These are phyloP conservation scores for Poliocrania exsul DNA, from an alignment of 2,797 vertebrate species.

Conservation along the genomic window DNA sequence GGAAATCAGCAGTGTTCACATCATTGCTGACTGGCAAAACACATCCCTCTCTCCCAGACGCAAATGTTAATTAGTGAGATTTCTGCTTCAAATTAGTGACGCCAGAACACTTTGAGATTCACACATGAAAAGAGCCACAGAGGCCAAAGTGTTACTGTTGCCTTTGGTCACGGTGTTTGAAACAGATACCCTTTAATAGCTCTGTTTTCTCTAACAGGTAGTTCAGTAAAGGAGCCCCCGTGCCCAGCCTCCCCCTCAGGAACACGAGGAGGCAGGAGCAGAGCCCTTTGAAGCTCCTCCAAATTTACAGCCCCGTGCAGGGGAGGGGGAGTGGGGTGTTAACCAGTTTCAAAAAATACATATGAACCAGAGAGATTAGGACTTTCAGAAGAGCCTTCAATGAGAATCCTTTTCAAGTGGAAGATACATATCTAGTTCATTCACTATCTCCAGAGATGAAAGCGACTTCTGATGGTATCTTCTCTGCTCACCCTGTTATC, in stretches of 20 bases:
- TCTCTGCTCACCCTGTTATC: constrained; percentile 7
- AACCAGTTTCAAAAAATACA: not conserved
- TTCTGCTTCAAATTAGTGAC: constrained; percentile 11
- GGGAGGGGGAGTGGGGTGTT: not conserved
- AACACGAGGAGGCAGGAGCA: not conserved
- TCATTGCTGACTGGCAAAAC: not conserved
- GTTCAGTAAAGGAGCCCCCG: not conserved
- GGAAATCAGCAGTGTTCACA: not conserved
- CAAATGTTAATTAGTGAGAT: constrained; percentile 22
- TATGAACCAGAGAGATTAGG: not conserved
- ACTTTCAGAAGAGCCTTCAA: not conserved
- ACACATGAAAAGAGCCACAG: not conserved
- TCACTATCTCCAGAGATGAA: constrained; percentile 44
- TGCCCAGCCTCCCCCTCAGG: not conserved
- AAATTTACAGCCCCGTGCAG: not conserved
- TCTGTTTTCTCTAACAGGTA: not conserved
- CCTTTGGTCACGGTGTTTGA: constrained; percentile 21
- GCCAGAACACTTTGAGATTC: not conserved
- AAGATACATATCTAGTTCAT: constrained; percentile 32
- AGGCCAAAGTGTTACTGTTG: not conserved
- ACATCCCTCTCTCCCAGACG: not conserved
- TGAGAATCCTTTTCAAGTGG: constrained; percentile 8
- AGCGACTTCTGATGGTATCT: constrained; percentile 35
- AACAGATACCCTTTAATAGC: not conserved
- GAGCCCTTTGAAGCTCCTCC: constrained; percentile 11